Evolutionary conservation across 2,113 vertebrate genomes (phyloP).

Genomic region (Cyrtonyx montezumae): DNA sequence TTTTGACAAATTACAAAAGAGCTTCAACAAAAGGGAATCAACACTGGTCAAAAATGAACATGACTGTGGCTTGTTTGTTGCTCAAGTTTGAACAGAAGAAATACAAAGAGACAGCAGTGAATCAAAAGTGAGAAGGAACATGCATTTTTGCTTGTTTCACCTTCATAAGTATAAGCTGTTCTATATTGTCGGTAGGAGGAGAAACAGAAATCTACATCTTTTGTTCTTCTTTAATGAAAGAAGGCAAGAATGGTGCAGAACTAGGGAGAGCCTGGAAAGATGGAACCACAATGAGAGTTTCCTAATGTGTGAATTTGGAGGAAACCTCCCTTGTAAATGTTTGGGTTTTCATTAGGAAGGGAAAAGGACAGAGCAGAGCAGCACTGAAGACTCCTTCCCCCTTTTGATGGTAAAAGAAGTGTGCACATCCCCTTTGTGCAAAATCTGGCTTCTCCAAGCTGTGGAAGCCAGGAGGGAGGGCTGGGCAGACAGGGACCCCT

Average conservation of each 20-base stretch:
- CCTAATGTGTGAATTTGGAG: not conserved
- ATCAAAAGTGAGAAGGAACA: not conserved
- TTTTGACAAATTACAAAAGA: not conserved
- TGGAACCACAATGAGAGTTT: conserved; percentile 20
- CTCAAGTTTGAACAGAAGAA: not conserved
- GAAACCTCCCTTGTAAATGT: not conserved
- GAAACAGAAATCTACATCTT: not conserved
- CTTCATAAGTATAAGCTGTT: not conserved
- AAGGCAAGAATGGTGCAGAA: not conserved
- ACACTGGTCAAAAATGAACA: not conserved
- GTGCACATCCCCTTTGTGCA: not conserved
- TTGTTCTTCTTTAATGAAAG: not conserved
- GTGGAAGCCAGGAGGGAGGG: not conserved
- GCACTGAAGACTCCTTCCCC: not conserved
- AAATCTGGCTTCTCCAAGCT: not conserved
- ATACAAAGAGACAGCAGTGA: not conserved
- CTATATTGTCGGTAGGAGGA: not conserved
- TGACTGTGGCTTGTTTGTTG: not conserved
- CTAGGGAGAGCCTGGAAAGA: conserved; percentile 33
- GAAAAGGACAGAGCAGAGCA: not conserved
- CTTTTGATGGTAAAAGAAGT: not conserved
- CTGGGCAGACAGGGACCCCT: not conserved
- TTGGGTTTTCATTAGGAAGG: not conserved
- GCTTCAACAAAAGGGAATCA: not conserved
- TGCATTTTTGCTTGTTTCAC: not conserved